Base-by-base conservation (phyloP, 2,113 vertebrate genomes). In the Tragulus kanchil region DNA sequence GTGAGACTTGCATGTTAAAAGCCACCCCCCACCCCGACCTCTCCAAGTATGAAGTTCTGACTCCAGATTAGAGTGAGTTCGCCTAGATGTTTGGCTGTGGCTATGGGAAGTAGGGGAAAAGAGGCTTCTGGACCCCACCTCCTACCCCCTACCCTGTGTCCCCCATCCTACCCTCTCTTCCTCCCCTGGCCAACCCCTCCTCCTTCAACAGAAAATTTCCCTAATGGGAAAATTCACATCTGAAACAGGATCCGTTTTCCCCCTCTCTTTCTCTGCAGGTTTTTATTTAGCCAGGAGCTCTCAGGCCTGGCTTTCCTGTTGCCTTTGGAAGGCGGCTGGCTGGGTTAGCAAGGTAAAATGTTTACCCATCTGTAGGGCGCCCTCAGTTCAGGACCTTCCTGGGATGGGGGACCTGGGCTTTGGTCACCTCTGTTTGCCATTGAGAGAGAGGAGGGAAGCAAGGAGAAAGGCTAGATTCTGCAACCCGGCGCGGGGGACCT, bases 291-390 rank as follows among this genome's bases (percentile, higher is more conserved):
- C 98, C 98, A 99, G 99, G 98, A 99, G 98, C 98, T 99, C 99
- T 98, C 94, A 98, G 99, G 99, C 98, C 98, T 64, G 98, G 99
- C 99, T 99, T 99, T 99, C 99, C 99, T 99, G 99, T 99, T 99
- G 99, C 98, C 98, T 98, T 99, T 99, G 99, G 99, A 99, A 99
- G 97, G 97, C 73, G 75, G 97, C 98, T 98, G 97, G 98, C 98
- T 98, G 98, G 97, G 98, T 98, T 98, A 98, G 98, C 98, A 99
- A 99, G 99, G 99, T 99, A 99, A 99, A 99, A 98, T 99, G 99
- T 99, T 99, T 99, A 99, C 98, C 99, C 98, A 99, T 99, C 98
- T 99, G 98, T 99, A 98, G 98, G 99, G 98, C 98, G 98, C 98
- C 98, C 98, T 98, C 97, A 85, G 96, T 98, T 99, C 98, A 98